Evolutionary conservation across 2,113 vertebrate species (phyloP).

Genomic region (Nibea coibor): DNA sequence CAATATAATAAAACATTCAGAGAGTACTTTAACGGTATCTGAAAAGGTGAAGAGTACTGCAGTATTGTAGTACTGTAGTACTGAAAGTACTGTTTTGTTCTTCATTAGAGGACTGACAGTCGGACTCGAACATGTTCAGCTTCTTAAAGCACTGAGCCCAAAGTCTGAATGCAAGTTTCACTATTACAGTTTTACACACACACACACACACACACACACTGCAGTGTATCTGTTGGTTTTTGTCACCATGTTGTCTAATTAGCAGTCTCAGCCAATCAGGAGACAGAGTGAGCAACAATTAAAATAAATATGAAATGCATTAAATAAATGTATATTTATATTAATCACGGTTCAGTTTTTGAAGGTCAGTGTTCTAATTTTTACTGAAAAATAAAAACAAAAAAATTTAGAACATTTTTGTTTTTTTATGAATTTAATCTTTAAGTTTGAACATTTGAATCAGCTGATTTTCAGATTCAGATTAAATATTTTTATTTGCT

Average conservation of each 20-base stretch:
- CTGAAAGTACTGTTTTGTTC: neutral
- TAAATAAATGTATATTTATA: too few species aligned
- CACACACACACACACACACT: conserved; percentile 4
- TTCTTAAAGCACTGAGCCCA: neutral
- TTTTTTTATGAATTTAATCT: neutral
- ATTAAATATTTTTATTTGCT: neutral
- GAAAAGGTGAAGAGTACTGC: too few species aligned
- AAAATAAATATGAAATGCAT: too few species aligned
- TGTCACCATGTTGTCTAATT: neutral
- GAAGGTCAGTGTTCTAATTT: too few species aligned
- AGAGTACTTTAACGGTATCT: neutral
- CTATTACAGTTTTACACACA: neutral
- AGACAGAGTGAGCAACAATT: neutral
- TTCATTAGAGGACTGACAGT: neutral
- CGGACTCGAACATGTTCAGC: too few species aligned
- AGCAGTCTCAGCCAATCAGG: neutral
- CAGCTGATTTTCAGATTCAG: neutral
- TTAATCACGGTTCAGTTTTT: too few species aligned
- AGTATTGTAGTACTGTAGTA: too few species aligned
- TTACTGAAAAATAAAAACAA: neutral
- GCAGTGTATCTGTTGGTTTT: conserved; percentile 8
- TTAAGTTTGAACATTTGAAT: too few species aligned
- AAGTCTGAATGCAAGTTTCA: too few species aligned
- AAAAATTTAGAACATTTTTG: neutral
- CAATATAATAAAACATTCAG: neutral